phyloP scores from a whole-genome alignment of 1,140 invertebrate species.

The Listronotus oregonensis region DNA sequence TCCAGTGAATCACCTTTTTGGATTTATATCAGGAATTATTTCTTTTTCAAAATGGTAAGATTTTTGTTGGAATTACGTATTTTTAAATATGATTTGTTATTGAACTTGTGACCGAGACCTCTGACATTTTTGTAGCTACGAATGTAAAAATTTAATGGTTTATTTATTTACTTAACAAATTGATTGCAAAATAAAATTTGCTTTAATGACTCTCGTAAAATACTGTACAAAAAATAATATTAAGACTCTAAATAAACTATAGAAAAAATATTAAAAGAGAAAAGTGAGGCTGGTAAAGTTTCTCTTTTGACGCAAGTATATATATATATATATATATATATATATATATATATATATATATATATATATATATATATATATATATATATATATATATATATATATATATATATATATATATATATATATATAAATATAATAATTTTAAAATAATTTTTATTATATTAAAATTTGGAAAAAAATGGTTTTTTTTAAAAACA shows the following conservation, averaged over 20 bases:
- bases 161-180: too few species aligned
- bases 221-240: too few species aligned
- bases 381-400: conserved; percentile 12
- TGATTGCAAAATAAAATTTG: background rate
- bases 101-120: background rate
- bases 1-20: conserved; percentile 15
- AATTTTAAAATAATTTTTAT: too few species aligned
- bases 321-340: background rate
- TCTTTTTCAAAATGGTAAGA: conserved; percentile 18
- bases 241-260: too few species aligned
- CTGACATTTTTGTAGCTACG: background rate
- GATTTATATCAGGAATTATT: conserved; percentile 7
- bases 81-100: background rate
- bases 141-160: too few species aligned
- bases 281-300: too few species aligned
- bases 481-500: too few species aligned
- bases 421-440: too few species aligned
- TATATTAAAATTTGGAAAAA: too few species aligned
- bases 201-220: too few species aligned
- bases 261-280: too few species aligned
- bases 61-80: background rate
- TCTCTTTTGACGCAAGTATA: background rate
- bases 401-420: conserved; percentile 8
- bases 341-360: conserved; percentile 14
- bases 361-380: conserved; percentile 14